Evolutionary conservation across 2,888 invertebrate genomes (phyloP).

Genomic region (Cataglyphis cursor): DNA sequence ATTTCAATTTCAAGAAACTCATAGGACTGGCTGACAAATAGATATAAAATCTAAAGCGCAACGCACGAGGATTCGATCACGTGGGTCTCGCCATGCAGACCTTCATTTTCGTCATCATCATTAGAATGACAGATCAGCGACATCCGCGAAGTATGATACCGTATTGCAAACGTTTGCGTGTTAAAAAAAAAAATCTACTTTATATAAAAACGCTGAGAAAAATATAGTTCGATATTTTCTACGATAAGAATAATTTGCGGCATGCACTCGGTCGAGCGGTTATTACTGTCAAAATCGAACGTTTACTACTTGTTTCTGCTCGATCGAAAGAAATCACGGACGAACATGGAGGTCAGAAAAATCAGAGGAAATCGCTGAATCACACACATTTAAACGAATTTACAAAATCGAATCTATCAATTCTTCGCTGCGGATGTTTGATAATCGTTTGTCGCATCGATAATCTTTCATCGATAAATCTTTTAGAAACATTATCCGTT

Average conservation of each 20-base stretch:
- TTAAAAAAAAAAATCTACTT: conserved; percentile 7
- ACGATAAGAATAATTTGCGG: conserved; percentile 40
- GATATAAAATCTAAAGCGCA: conserved; percentile 25
- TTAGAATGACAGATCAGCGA: background rate
- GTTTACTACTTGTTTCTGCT: conserved; percentile 3
- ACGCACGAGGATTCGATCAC: conserved; percentile 69
- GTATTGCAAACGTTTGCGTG: conserved; percentile 19
- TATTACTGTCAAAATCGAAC: background rate
- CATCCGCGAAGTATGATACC: conserved; percentile 20
- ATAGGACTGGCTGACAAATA: background rate
- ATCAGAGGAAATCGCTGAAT: conserved; percentile 24
- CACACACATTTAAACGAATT: background rate
- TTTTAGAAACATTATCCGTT: background rate
- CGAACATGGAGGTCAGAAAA: conserved; percentile 11
- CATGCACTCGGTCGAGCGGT: conserved; percentile 22
- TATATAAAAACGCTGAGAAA: conserved; percentile 7
- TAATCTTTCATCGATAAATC: background rate
- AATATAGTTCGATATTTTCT: conserved; percentile 16
- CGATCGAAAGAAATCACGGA: conserved; percentile 14
- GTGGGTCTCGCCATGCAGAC: conserved; percentile 49
- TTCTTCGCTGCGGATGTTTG: background rate
- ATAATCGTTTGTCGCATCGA: background rate
- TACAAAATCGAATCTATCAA: background rate
- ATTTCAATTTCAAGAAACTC: background rate
- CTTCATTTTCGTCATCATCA: conserved; percentile 10